Evolutionary conservation across 2,888 invertebrate genomes (phyloP).

Genomic region (Aromia moschata): DNA sequence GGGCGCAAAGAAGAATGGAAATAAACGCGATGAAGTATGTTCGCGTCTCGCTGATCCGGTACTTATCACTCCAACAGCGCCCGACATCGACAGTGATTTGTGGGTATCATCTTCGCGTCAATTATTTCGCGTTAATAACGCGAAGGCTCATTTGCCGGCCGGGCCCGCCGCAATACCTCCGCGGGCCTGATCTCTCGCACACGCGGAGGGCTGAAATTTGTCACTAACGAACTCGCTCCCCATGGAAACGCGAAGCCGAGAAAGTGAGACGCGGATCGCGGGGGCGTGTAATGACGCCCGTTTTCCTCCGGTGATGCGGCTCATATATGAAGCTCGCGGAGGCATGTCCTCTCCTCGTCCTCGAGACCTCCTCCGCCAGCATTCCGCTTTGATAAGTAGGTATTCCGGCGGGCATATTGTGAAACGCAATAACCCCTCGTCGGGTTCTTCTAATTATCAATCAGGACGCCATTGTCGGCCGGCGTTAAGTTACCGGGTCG

Average conservation of each 20-base stretch:
- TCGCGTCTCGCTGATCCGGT: too few relatives aligned
- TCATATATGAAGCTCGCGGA: slow-evolving; percentile 24
- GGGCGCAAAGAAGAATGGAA: too few relatives aligned
- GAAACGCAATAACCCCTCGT: slow-evolving; percentile 16
- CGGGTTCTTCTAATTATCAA: slow-evolving; percentile 5
- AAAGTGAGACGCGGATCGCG: slow-evolving; percentile 33
- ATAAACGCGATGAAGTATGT: too few relatives aligned
- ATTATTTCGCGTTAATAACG: slow-evolving; percentile 38
- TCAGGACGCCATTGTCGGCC: too few relatives aligned
- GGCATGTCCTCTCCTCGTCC: not conserved
- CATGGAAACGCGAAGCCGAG: slow-evolving; percentile 39
- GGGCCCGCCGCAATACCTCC: slow-evolving; percentile 34
- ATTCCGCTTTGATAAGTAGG: slow-evolving; percentile 18
- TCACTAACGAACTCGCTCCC: slow-evolving; percentile 32
- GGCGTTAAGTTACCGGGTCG: too few relatives aligned
- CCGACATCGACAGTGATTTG: slow-evolving; percentile 21
- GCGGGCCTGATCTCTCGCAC: slow-evolving; percentile 21
- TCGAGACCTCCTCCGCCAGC: not conserved
- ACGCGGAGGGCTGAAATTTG: slow-evolving; percentile 30
- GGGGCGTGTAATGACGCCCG: slow-evolving; percentile 29
- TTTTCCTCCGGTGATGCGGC: slow-evolving; percentile 27
- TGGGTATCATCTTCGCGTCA: slow-evolving; percentile 35
- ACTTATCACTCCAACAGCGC: slow-evolving; percentile 9
- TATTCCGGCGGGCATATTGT: slow-evolving; percentile 11
- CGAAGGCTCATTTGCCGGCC: slow-evolving; percentile 35